Evolutionary conservation across 2,888 invertebrate genomes (phyloP).

Genomic region (Mythimna loreyi): DNA sequence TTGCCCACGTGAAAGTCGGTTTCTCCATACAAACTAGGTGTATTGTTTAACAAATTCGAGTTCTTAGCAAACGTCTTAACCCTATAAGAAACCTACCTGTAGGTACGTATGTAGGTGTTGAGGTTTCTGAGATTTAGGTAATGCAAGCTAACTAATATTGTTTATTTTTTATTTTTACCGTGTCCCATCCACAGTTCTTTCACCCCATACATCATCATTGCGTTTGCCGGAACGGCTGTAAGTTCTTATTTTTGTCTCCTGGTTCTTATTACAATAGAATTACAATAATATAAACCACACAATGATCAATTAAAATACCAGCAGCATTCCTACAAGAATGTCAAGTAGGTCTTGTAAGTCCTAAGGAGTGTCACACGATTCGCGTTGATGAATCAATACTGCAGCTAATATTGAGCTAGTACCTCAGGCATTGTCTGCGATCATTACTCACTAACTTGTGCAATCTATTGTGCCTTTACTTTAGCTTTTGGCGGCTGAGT

Average conservation of each 20-base stretch:
- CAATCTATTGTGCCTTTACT: constrained; percentile 61
- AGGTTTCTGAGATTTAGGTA: too few relatives aligned
- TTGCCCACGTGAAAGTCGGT: too few relatives aligned
- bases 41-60: too few relatives aligned
- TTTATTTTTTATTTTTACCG: neutral
- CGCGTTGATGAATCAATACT: constrained; percentile 63
- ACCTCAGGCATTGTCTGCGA: constrained; percentile 59
- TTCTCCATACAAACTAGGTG: too few relatives aligned
- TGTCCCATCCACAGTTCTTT: constrained; percentile 4
- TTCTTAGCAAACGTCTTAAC: too few relatives aligned
- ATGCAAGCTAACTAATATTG: too few relatives aligned
- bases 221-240: neutral
- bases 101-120: too few relatives aligned
- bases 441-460: constrained; percentile 65
- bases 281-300: constrained; percentile 37
- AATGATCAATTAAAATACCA: constrained; percentile 51
- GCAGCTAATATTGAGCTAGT: constrained; percentile 42
- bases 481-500: constrained; percentile 44
- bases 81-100: too few relatives aligned
- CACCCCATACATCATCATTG: neutral
- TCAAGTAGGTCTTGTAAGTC: constrained; percentile 39
- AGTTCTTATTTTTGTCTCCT: constrained; percentile 6
- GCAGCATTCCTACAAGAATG: constrained; percentile 34
- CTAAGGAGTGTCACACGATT: constrained; percentile 44
- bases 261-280: neutral